phyloP scores from a whole-genome alignment of 64 coral and sea anemone genomes.

The Pocillopora verrucosa region DNA sequence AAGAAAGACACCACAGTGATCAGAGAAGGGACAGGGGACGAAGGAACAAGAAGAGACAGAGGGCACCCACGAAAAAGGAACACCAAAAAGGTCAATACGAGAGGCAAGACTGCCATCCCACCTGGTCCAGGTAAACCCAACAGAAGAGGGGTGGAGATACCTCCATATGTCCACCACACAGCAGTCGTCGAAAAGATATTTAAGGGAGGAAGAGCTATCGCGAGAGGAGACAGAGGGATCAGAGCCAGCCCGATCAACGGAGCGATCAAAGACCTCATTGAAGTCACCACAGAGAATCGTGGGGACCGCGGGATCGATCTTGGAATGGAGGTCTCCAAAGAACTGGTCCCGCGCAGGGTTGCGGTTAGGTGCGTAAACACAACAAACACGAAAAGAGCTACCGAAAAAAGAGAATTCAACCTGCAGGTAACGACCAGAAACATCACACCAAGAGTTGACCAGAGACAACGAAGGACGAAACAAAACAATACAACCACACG shows the following conservation, averaged over 20 bases:
- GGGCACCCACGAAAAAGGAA: background rate
- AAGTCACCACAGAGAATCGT: background rate
- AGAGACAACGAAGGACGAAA: too few relatives aligned
- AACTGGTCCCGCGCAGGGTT: background rate
- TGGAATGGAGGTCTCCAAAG: background rate
- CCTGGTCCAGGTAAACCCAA: background rate
- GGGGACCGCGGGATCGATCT: background rate
- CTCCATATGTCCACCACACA: background rate
- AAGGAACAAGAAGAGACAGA: background rate
- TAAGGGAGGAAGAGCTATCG: background rate
- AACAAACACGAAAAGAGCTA: background rate
- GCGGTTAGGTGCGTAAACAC: conserved; percentile 24
- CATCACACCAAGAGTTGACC: background rate
- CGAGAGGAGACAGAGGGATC: background rate
- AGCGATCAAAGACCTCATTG: background rate
- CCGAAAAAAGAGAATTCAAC: background rate
- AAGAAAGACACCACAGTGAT: conserved; percentile 45
- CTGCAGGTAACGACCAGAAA: background rate
- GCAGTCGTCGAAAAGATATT: background rate
- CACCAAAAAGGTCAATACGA: background rate
- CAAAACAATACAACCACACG: too few relatives aligned
- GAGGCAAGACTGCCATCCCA: background rate
- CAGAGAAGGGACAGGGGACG: conserved; percentile 27
- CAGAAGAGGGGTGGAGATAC: background rate
- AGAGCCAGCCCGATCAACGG: background rate